Conservation (phyloP, 2,888 invertebrate genomes). For the Chymomyza caudatula region DNA sequence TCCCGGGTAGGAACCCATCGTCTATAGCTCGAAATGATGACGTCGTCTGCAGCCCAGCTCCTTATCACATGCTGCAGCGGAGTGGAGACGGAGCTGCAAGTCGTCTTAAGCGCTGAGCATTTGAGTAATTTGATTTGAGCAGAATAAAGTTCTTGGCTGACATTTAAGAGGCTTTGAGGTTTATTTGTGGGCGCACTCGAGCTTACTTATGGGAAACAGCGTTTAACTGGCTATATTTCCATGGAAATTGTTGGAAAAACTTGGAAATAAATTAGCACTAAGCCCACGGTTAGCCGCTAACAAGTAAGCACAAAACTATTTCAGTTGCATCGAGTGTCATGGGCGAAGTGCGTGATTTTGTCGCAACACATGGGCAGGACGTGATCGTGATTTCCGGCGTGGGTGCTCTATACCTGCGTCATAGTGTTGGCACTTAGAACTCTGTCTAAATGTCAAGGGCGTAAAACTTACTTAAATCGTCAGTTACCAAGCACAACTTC, state of each 20-base stretch:
- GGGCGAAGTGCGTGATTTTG: no score
- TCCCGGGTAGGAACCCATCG: not conserved
- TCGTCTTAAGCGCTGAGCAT: not conserved
- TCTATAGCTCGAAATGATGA: not conserved
- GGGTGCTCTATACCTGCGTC: no score
- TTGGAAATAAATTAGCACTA: not conserved
- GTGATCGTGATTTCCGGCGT: no score
- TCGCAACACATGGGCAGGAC: no score
- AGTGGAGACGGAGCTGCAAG: not conserved
- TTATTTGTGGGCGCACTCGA: slow-evolving; percentile 16
- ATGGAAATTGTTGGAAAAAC: not conserved
- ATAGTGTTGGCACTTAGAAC: no score
- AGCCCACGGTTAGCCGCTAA: not conserved
- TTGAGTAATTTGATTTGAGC: not conserved
- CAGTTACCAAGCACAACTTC: no score
- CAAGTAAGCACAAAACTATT: no score
- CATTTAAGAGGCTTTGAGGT: slow-evolving; percentile 7
- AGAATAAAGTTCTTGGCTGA: not conserved
- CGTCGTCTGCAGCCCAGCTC: not conserved
- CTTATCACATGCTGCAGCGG: not conserved
- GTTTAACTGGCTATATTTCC: not conserved
- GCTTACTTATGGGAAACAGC: slow-evolving; percentile 18
- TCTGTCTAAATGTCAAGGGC: no score
- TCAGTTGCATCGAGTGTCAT: no score
- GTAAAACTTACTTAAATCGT: no score